phyloP scores from a whole-genome alignment of 2,797 vertebrate species.

The Ceyx erithaca region DNA sequence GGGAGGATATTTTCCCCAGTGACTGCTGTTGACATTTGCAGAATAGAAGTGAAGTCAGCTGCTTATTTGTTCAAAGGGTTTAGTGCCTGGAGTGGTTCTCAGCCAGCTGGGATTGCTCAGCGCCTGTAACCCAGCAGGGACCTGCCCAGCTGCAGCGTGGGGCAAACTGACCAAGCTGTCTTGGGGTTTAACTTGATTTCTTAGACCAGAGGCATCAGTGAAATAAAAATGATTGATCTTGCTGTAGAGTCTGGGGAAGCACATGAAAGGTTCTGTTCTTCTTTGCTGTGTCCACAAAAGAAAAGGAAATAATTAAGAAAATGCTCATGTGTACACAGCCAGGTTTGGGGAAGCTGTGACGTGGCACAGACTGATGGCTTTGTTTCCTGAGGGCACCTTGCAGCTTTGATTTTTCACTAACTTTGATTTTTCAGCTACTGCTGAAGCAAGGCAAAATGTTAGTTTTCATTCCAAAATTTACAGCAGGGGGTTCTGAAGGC shows the following conservation, averaged over 20 bases:
- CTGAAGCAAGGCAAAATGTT: not conserved
- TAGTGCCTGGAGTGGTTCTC: not conserved
- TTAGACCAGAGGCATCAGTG: not conserved
- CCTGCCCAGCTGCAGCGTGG: not conserved
- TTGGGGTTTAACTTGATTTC: not conserved
- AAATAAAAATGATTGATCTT: not conserved
- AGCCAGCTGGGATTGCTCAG: not conserved
- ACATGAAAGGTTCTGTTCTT: not conserved
- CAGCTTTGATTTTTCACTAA: not conserved
- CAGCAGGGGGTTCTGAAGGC: fast-evolving
- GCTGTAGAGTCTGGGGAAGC: not conserved
- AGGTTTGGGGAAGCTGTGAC: not conserved
- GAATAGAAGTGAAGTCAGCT: constrained; percentile 47
- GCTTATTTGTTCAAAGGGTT: not conserved
- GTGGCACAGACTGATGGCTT: not conserved
- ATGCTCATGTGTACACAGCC: not conserved
- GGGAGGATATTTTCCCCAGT: constrained; percentile 32
- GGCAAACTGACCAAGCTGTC: not conserved
- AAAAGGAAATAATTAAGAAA: constrained; percentile 15
- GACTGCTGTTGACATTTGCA: constrained; percentile 62
- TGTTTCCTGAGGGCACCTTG: not conserved
- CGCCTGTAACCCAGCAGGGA: not conserved
- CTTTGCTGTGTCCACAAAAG: not conserved
- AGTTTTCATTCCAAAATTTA: not conserved
- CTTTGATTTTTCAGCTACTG: not conserved